Conservation (phyloP, 2,797 vertebrate genomes). For the Spondyliosoma cantharus region DNA sequence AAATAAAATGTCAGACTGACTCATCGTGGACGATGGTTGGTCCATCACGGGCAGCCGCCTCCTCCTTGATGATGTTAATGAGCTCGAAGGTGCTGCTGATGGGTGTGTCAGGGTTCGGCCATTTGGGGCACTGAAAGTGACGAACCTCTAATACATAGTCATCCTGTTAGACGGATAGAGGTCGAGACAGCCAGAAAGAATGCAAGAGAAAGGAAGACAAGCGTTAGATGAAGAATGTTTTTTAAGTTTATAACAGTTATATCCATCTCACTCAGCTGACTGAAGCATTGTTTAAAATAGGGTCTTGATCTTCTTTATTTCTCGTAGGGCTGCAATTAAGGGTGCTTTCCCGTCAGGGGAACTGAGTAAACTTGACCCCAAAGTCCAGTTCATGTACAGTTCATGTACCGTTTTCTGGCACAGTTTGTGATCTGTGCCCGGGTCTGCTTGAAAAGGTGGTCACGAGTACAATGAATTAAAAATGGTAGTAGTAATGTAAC, state of each 20-base stretch:
- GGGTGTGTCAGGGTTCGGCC: constrained; percentile 93
- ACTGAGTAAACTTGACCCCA: no score
- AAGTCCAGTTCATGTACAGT: no score
- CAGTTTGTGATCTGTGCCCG: no score
- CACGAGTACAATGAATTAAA: no score
- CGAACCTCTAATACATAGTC: constrained; percentile 96
- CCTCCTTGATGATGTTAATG: constrained; percentile 95
- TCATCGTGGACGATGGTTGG: constrained; percentile 96
- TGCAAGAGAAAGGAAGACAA: not conserved
- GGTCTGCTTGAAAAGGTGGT: no score
- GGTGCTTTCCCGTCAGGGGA: no score
- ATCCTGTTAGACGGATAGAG: constrained; percentile 82
- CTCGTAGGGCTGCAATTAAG: no score
- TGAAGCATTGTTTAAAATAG: no score
- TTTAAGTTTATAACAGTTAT: not conserved
- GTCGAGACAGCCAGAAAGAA: not conserved
- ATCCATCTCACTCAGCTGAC: not conserved
- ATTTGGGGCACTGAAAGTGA: constrained; percentile 96
- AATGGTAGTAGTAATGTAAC: no score
- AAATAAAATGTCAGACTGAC: constrained; percentile 79
- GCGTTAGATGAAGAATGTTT: not conserved
- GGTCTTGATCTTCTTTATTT: no score
- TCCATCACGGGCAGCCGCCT: constrained; percentile 91
- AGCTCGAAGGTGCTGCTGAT: constrained; percentile 95
- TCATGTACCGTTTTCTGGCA: no score